These are phyloP conservation scores for Merodon equestris DNA, from an alignment of 2,888 invertebrate species.

Conservation along the genomic window DNA sequence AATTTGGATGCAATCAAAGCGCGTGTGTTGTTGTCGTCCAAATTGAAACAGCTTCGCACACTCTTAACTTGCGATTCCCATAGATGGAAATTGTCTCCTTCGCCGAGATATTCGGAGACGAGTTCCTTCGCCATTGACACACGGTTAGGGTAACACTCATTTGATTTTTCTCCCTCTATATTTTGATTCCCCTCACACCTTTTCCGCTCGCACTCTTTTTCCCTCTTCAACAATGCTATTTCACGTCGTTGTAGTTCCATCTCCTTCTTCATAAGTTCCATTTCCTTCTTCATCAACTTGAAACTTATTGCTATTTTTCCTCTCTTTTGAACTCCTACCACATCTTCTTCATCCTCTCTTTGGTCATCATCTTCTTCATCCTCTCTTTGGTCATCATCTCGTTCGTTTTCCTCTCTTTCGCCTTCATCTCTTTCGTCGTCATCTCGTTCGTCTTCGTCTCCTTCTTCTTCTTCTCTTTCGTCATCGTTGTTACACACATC, in stretches of 20 bases:
- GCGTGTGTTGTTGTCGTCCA: constrained; percentile 1
- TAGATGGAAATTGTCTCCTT: constrained; percentile 7
- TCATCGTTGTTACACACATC: neutral
- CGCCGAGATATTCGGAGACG: constrained; percentile 13
- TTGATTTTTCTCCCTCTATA: neutral
- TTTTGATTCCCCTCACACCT: neutral
- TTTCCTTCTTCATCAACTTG: neutral
- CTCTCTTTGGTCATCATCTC: neutral
- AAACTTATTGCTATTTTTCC: neutral
- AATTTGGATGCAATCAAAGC: constrained; percentile 5
- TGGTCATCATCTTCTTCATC: neutral
- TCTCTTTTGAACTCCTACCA: neutral
- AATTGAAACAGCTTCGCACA: constrained; percentile 2
- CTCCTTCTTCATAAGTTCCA: constrained; percentile 5
- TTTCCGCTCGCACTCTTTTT: constrained; percentile 1
- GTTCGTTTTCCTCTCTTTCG: neutral
- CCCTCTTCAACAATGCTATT: neutral
- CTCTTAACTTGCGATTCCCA: constrained; percentile 6
- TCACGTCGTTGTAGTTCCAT: constrained; percentile 13
- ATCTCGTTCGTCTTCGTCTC: too few species aligned
- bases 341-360: constrained; percentile 3
- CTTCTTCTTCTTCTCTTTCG: neutral
- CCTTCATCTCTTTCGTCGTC: neutral
- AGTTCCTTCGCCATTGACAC: constrained; percentile 18
- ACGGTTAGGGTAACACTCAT: constrained; percentile 5